Percentiles rank a stretch among this genome's conserved stretches.
These are phyloP conservation scores for Percina caprodes DNA, from an alignment of 2,113 vertebrate species.

Conservation along the genomic window DNA sequence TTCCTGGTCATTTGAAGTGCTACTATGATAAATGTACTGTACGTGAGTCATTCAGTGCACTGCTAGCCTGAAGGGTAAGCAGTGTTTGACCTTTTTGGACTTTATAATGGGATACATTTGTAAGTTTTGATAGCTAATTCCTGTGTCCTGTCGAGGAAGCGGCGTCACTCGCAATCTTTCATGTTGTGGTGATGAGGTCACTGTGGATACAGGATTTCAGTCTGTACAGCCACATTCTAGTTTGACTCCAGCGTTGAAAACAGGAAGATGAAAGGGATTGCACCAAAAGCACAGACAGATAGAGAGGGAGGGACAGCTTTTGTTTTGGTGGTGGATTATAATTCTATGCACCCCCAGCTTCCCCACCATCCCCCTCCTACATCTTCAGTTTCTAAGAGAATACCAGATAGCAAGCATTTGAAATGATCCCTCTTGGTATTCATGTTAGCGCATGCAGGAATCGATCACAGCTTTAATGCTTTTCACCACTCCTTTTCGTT, in stretches of 20 bases:
- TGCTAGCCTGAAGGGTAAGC: slow-evolving; percentile 51
- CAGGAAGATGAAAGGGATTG: slow-evolving; percentile 71
- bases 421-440: slow-evolving; percentile 57
- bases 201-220: slow-evolving; percentile 28
- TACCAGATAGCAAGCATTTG: slow-evolving; percentile 70
- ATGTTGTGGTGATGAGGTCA: slow-evolving; percentile 65
- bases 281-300: slow-evolving; percentile 50
- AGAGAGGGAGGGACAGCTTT: slow-evolving; percentile 58
- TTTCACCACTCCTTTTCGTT: slow-evolving; percentile 15
- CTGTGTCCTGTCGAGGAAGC: slow-evolving; percentile 32
- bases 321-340: slow-evolving; percentile 73
- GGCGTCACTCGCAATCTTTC: not conserved
- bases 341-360: slow-evolving; percentile 40
- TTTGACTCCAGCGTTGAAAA: slow-evolving; percentile 67
- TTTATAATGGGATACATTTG: slow-evolving; percentile 63
- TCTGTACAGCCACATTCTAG: slow-evolving; percentile 21
- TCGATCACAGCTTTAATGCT: slow-evolving; percentile 48
- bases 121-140: slow-evolving; percentile 67
- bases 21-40: slow-evolving; percentile 37
- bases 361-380: slow-evolving; percentile 37
- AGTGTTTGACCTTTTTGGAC: slow-evolving; percentile 68
- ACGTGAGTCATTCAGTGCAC: slow-evolving; percentile 7
- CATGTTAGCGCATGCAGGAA: slow-evolving; percentile 32
- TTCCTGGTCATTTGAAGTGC: slow-evolving; percentile 25
- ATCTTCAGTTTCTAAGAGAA: slow-evolving; percentile 76